These are phyloP conservation scores for Bombyx mandarina DNA, from an alignment of 1,140 invertebrate species.

Conservation along the genomic window DNA sequence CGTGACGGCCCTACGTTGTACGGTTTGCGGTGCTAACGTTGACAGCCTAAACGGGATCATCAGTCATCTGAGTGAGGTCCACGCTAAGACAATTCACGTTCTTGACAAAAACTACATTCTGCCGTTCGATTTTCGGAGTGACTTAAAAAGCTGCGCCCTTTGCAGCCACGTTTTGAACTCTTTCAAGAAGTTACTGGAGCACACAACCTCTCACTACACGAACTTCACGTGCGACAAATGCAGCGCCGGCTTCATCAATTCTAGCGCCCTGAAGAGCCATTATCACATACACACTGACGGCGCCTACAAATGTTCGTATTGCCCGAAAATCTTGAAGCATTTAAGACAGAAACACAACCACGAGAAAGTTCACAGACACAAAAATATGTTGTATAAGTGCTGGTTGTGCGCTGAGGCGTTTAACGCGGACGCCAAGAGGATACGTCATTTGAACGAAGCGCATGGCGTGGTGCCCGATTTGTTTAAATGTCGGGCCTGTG, in stretches of 20 bases:
- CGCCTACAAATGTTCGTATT: slow-evolving; percentile 20
- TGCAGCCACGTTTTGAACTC: slow-evolving; percentile 73
- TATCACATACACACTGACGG: slow-evolving; percentile 68
- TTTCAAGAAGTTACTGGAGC: slow-evolving; percentile 58
- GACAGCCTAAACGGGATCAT: slow-evolving; percentile 15
- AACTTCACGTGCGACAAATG: slow-evolving; percentile 66
- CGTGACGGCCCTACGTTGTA: slow-evolving; percentile 22
- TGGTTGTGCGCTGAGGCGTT: slow-evolving; percentile 8
- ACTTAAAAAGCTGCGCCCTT: slow-evolving; percentile 51
- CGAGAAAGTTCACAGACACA: slow-evolving; percentile 6
- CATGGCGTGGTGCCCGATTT: slow-evolving; percentile 6
- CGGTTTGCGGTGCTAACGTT: slow-evolving; percentile 16
- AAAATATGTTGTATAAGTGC: slow-evolving; percentile 5
- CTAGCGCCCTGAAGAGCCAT: slow-evolving; percentile 58
- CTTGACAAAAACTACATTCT: slow-evolving; percentile 17
- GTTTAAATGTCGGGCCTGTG: slow-evolving; percentile 15
- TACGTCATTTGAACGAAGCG: slow-evolving; percentile 3
- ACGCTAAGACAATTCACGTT: slow-evolving; percentile 18
- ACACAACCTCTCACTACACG: slow-evolving; percentile 29
- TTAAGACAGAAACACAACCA: slow-evolving; percentile 7
- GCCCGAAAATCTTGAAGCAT: slow-evolving; percentile 1
- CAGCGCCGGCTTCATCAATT: slow-evolving; percentile 73
- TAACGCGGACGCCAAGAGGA: slow-evolving; percentile 3
- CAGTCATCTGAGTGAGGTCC: slow-evolving; percentile 16
- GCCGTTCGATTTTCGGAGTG: slow-evolving; percentile 19